A percentile compares a stretch with the other conserved stretches of the same genome.
phyloP scores from a whole-genome alignment of 2,797 vertebrate genomes.

The Lutjanus campechanus region DNA sequence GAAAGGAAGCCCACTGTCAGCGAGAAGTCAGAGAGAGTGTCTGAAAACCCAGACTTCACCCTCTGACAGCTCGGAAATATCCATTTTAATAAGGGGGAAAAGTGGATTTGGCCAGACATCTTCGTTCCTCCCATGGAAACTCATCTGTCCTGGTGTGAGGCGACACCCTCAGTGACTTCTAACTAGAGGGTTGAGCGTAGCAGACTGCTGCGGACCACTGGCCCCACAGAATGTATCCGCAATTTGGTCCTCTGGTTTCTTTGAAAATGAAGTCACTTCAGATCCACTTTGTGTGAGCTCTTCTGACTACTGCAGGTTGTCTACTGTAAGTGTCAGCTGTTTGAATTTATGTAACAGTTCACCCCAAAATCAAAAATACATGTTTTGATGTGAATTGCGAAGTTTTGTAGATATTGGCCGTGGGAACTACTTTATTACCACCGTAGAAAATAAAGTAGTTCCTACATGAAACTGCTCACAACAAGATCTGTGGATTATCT shows the following conservation, averaged over 20 bases:
- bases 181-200: slow-evolving; percentile 66
- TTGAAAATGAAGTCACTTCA: slow-evolving; percentile 48
- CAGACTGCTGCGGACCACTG: slow-evolving; percentile 63
- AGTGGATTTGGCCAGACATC: slow-evolving; percentile 88
- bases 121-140: slow-evolving; percentile 86
- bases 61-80: slow-evolving; percentile 88
- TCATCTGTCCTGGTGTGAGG: slow-evolving; percentile 81
- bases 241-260: slow-evolving; percentile 56
- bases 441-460: too few relatives aligned
- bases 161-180: slow-evolving; percentile 82
- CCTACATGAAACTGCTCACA: too few relatives aligned
- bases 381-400: too few relatives aligned
- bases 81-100: slow-evolving; percentile 86
- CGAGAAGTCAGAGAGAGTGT: slow-evolving; percentile 69
- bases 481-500: too few relatives aligned
- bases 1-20: slow-evolving; percentile 81
- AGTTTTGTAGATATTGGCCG: too few relatives aligned
- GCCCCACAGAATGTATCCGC: slow-evolving; percentile 59
- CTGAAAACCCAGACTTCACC: slow-evolving; percentile 86
- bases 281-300: slow-evolving; percentile 33
- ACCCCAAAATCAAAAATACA: too few relatives aligned
- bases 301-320: too few relatives aligned
- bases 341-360: too few relatives aligned
- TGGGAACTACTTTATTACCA: too few relatives aligned
- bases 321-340: too few relatives aligned